Base-by-base conservation (phyloP, 2,797 vertebrate species). In the Podargus strigoides region DNA sequence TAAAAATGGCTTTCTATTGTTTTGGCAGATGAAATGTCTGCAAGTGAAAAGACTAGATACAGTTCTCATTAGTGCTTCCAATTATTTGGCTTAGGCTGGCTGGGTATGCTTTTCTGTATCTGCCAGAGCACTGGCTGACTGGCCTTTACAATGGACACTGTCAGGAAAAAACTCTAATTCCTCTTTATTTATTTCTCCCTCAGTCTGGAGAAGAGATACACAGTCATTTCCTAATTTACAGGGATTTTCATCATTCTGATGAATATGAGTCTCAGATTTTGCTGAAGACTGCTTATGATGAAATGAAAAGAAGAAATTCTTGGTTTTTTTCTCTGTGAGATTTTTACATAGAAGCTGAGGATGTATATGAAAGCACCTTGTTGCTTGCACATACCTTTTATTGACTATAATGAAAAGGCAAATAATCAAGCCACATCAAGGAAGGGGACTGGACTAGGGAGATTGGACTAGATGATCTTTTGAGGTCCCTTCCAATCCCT, bases 1-100 rank as follows among this genome's bases (percentile, higher is more conserved):
- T 95, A 79, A 93, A 95, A 95, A 89, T 74, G 81, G 36, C 56
- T 92, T 95, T 90, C 75, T 90, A 32, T 95, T 92, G 56, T 87
- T 95, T 79, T 92, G 89, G 88, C 88, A 93, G 88, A 74, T 83
- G 86, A 93, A 95, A 93, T 0, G 28, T 93, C 88, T 93, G 93
- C 68, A 90, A 90, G 44, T 79, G 70, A 69, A 82, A 76, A 93
- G 91, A 87, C 81, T 59, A 94, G 94, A 92, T 89, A 81, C 70
- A 37, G 74, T 87, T 73, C 75, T 94, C 72, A 85, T 92, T 52
- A 92, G 55, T 87, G 52, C 52, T 91, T 96, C 89, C 87, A 94
- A n/a, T 85, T 89, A 80, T 85, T 92, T 94, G 92, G 59, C 87
- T 96, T 87, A 76, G 70, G 19, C 55, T 87, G 72, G 75, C 75